Percentiles rank a stretch among this genome's conserved stretches.
Conservation (phyloP, 2,113 vertebrate genomes). For the Azemiops feae region DNA sequence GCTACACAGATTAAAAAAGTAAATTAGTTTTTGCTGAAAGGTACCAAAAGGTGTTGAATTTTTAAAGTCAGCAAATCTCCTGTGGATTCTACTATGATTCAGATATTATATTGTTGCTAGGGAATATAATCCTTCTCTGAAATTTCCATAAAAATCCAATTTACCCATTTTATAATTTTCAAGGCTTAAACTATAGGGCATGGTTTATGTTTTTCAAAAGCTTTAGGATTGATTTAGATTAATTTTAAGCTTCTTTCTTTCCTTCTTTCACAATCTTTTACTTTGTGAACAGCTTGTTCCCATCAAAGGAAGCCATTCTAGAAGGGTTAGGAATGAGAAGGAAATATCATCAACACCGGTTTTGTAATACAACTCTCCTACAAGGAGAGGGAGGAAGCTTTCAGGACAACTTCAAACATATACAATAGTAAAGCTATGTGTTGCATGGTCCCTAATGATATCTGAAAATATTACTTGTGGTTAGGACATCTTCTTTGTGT, state of each 20-base stretch:
- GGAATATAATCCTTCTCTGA: slow-evolving; percentile 41
- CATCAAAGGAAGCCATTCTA: slow-evolving; percentile 5
- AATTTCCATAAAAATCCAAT: slow-evolving; percentile 66
- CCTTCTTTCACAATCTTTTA: slow-evolving; percentile 9
- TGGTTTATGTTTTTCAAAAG: slow-evolving; percentile 39
- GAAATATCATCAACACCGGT: not conserved
- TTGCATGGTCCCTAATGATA: not conserved
- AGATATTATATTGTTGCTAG: slow-evolving; percentile 44
- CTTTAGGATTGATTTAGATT: slow-evolving; percentile 48
- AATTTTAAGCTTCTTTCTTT: slow-evolving; percentile 38
- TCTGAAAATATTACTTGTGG: not conserved
- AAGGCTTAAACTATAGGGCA: slow-evolving; percentile 39
- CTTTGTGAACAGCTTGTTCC: slow-evolving; percentile 34
- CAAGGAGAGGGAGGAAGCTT: not conserved
- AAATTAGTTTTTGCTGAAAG: slow-evolving; percentile 48
- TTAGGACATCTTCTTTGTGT: not conserved
- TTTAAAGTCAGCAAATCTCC: slow-evolving; percentile 41
- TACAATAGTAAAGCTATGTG: not conserved
- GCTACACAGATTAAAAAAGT: slow-evolving; percentile 34
- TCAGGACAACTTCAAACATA: not conserved
- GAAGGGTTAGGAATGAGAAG: no score
- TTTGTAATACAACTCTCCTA: not conserved
- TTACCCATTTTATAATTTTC: slow-evolving; percentile 59
- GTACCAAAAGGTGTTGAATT: slow-evolving; percentile 54
- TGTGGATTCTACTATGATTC: slow-evolving; percentile 39